Base-by-base conservation (phyloP, 2,888 invertebrate genomes). In the Drosophila mulleri region DNA sequence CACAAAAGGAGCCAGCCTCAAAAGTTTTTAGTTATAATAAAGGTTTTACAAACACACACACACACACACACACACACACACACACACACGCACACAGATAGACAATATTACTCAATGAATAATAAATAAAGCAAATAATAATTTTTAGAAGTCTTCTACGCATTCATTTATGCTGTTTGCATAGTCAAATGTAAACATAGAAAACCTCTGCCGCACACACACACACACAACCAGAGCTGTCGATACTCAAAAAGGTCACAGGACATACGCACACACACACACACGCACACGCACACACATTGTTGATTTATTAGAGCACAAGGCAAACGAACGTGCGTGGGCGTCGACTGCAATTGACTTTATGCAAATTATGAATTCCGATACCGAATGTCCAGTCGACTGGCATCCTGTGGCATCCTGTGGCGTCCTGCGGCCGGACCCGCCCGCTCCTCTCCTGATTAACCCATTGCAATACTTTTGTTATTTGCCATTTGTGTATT, bases 41-140 rank as follows among this genome's bases (percentile, higher is more conserved):
- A 63, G 62, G 47, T 20, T 66, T 61, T 12, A 47, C 39, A 45
- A 53, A 63, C 60, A 47, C 41, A 41, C 11, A 42, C 57, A 63
- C 57, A 45, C 41, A 35, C 18, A 65, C 32, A 35, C 20, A 42
- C 26, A 45, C 56, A 62, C 56, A 2, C 48, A n/a, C n/a, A n/a
- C n/a, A n/a, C n/a, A 52, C 23, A 35, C 26, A 54, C 53, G 52
- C 52, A 53, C 42, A 18, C n/a, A 53, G 26, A 53, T 16, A 20
- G 18, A 52, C 48, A 60, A 54, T 44, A 44, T 26, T 69, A 67
- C 65, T 89, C 68, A 84, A 89, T 86, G 88, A 90, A 86, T 86
- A 86, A 77, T 81, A 86, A 86, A 88, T 86, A 83, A 78, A 72
- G 87, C 87, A 89, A 83, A 83, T 81, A 86, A 83, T 86, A 73